Evolutionary conservation across 2,888 invertebrate genomes (phyloP).

Genomic region (Amphipoea oculea): DNA sequence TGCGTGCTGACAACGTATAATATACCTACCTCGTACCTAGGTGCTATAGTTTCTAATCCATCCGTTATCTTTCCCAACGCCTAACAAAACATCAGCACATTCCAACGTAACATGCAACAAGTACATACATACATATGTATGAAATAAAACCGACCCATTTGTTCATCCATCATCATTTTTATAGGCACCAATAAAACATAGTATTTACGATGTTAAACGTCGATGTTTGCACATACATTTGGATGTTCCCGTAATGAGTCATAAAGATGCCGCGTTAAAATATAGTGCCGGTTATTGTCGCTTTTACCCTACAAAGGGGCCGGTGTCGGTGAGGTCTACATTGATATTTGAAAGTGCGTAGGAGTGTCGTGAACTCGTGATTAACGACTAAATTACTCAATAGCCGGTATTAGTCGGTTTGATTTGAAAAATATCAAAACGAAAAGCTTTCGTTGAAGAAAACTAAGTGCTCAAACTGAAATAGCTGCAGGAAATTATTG

Average conservation of each 20-base stretch:
- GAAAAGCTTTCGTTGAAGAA: not conserved
- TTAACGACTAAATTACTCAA: slow-evolving; percentile 35
- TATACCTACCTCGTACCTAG: not conserved
- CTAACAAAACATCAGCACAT: slow-evolving; percentile 26
- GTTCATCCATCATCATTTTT: slow-evolving; percentile 77
- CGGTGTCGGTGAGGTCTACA: slow-evolving; percentile 27
- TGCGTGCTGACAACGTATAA: not conserved
- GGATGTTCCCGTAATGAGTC: slow-evolving; percentile 76
- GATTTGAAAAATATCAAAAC: slow-evolving; percentile 10
- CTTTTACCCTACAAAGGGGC: slow-evolving; percentile 68
- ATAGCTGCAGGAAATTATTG: not conserved
- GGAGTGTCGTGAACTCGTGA: slow-evolving; percentile 37
- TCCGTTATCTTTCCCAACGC: slow-evolving; percentile 7
- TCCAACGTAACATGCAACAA: slow-evolving; percentile 35
- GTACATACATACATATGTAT: slow-evolving; percentile 41
- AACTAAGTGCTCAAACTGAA: not conserved
- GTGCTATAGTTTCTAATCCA: slow-evolving; percentile 7
- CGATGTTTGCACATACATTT: slow-evolving; percentile 81
- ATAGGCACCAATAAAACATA: slow-evolving; percentile 78
- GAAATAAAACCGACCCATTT: slow-evolving; percentile 64
- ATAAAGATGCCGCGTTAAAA: slow-evolving; percentile 75
- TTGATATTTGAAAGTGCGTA: slow-evolving; percentile 37
- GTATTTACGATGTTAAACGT: slow-evolving; percentile 74
- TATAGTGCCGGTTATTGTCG: slow-evolving; percentile 70
- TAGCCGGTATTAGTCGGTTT: not conserved